phyloP scores from a whole-genome alignment of 2,113 vertebrate species.

The Dasyprocta punctata region DNA sequence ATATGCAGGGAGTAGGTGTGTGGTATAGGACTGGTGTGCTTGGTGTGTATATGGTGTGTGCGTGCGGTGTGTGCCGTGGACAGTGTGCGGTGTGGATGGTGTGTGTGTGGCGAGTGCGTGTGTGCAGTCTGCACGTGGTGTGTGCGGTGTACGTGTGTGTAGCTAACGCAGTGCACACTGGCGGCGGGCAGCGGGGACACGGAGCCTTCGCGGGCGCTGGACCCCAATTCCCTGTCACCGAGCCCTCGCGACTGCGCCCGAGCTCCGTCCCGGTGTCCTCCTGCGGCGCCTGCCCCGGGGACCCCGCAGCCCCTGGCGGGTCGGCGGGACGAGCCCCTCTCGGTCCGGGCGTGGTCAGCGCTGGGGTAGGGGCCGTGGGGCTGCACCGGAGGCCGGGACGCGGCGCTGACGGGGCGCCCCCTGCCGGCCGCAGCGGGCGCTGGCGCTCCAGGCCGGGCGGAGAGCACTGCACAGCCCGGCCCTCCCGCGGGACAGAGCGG shows the following conservation, averaged over 20 bases:
- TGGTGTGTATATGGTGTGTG: not conserved
- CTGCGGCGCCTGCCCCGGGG: not conserved
- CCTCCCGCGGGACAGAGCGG: too few relatives aligned
- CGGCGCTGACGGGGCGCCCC: too few relatives aligned
- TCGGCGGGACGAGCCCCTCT: not conserved
- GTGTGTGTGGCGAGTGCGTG: not conserved
- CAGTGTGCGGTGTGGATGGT: not conserved
- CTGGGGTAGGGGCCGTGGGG: too few relatives aligned
- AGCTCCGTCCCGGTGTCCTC: not conserved
- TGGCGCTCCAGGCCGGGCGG: too few relatives aligned
- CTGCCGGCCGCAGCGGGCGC: too few relatives aligned
- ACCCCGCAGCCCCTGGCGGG: accelerated
- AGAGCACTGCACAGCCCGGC: too few relatives aligned
- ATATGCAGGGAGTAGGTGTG: too few relatives aligned
- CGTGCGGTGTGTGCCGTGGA: too few relatives aligned
- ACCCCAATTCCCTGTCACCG: not conserved
- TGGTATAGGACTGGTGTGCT: not conserved
- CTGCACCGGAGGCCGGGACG: too few relatives aligned
- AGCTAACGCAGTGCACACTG: not conserved
- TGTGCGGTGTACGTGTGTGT: not conserved
- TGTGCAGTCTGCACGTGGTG: not conserved
- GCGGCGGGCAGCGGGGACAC: not conserved
- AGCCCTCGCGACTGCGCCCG: not conserved
- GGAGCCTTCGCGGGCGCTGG: not conserved
- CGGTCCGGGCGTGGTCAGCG: not conserved